A percentile compares a stretch with the other conserved stretches of the same genome.
Conservation (phyloP, 2,888 invertebrate genomes). For the Galeopsomyia nigrocyanea region DNA sequence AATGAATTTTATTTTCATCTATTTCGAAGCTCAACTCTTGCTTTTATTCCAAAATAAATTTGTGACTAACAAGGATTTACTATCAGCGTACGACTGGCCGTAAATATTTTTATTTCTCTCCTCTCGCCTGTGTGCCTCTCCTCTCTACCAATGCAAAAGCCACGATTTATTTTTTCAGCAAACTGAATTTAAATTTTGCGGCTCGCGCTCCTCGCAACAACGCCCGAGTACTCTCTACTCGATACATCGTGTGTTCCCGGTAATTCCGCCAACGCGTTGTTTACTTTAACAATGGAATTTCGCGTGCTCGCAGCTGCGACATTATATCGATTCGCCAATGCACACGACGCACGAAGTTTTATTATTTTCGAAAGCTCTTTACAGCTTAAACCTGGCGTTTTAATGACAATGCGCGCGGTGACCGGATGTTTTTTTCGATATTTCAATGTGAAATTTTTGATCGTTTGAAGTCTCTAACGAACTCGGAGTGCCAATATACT, state of each 20-base stretch:
- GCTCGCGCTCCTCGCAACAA: too few species aligned
- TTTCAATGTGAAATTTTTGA: too few species aligned
- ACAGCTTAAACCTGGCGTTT: conserved; percentile 15
- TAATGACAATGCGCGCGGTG: conserved; percentile 1
- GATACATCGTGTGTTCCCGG: conserved; percentile 3
- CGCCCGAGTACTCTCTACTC: background rate
- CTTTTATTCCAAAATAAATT: too few species aligned
- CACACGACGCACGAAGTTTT: background rate
- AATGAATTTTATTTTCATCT: too few species aligned
- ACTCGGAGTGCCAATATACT: too few species aligned
- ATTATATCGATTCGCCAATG: conserved; percentile 27
- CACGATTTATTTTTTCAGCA: background rate
- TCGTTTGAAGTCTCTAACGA: too few species aligned
- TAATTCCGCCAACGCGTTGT: conserved; percentile 10
- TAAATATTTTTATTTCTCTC: background rate
- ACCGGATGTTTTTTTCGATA: background rate
- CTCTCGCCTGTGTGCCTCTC: too few species aligned
- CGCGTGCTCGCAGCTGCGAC: conserved; percentile 5
- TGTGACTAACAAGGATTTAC: too few species aligned
- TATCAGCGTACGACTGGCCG: too few species aligned
- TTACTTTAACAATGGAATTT: conserved; percentile 38
- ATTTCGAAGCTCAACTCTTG: too few species aligned
- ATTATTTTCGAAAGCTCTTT: conserved; percentile 15
- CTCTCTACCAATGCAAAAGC: too few species aligned
- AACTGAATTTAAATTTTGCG: conserved; percentile 18